Percentiles rank a stretch among this genome's conserved stretches.
Conservation (phyloP, 2,888 invertebrate species). For the Tenodera sinensis region DNA sequence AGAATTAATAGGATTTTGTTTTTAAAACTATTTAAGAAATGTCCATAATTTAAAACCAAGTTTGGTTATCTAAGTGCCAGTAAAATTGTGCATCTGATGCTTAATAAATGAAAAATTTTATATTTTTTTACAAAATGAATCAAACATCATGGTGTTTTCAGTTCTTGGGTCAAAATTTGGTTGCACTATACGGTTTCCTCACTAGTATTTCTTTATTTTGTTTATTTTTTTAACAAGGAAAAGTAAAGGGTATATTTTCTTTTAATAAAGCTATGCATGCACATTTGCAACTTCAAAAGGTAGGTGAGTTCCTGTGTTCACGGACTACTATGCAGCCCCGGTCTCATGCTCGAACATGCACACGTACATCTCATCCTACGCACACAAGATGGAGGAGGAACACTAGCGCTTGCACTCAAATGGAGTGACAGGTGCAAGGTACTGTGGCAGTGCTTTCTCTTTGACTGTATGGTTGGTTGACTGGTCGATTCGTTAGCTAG, state of each 20-base stretch:
- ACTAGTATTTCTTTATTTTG: slow-evolving; percentile 1
- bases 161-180: not conserved
- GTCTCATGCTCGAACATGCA: not conserved
- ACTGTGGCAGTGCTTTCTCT: slow-evolving; percentile 48
- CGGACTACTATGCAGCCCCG: slow-evolving; percentile 5
- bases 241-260: not conserved
- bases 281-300: slow-evolving; percentile 13
- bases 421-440: slow-evolving; percentile 77
- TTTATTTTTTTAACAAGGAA: not conserved
- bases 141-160: not conserved
- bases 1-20: not conserved
- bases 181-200: not conserved
- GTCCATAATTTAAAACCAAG: slow-evolving; percentile 6
- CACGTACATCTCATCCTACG: slow-evolving; percentile 40
- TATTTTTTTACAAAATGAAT: slow-evolving; percentile 29
- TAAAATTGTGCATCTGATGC: slow-evolving; percentile 22
- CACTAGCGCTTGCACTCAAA: slow-evolving; percentile 74
- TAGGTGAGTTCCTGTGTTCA: slow-evolving; percentile 53
- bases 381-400: slow-evolving; percentile 44
- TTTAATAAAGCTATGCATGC: not conserved
- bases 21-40: not conserved
- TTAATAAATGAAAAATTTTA: slow-evolving; percentile 32
- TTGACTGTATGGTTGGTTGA: slow-evolving; percentile 11
- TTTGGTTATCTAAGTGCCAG: slow-evolving; percentile 9
- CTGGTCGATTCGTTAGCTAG: not conserved